Base-by-base conservation (phyloP, 2,888 invertebrate species). In the Drosophila picticornis region DNA sequence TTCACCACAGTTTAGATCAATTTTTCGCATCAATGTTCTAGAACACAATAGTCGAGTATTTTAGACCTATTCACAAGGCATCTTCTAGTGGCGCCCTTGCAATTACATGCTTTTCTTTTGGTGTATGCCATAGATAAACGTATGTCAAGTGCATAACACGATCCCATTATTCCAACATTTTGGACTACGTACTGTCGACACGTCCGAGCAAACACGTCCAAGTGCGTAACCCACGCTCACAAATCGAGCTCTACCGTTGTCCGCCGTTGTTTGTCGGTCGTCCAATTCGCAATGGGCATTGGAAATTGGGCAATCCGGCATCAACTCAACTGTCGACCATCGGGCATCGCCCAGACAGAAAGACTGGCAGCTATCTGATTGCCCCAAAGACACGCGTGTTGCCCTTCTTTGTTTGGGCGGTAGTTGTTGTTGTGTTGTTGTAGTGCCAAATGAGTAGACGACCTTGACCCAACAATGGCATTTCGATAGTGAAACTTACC, bases 131-230 rank as follows among this genome's bases (percentile, higher is more conserved):
- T 48, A 40, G 60, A 51, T 38, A 40, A 29, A 10, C 61, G 48
- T 64, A 65, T 58, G 72, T 62, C 78, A 53, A 73, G 64, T 73
- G 73, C 63, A 66, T 10, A 52, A 46, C 36, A 53, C 57, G 64
- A 40, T 67, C 51, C 46, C 51, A 62, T 65, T 62, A 56, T 71
- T 50, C 38, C 53, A 58, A 58, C 25, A 38, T 25, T 51, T 48
- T 52, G 19, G 40, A 55, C 36, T 48, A 10, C 59, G 50, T 51
- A 50, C 46, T 13, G 4, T 57, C 50, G 40, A 64, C 78, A 79
- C 80, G 77, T 77, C 50, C 51, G 43, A 43, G 25, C 60, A 50
- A 57, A 43, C 77, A 78, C 77, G 77, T 77, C n/a, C 55, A 52
- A 77, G 67, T 77, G 75, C 80, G 77, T 75, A 77, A 77, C 60